phyloP scores from a whole-genome alignment of 2,113 vertebrate species.

The Geococcyx californianus region DNA sequence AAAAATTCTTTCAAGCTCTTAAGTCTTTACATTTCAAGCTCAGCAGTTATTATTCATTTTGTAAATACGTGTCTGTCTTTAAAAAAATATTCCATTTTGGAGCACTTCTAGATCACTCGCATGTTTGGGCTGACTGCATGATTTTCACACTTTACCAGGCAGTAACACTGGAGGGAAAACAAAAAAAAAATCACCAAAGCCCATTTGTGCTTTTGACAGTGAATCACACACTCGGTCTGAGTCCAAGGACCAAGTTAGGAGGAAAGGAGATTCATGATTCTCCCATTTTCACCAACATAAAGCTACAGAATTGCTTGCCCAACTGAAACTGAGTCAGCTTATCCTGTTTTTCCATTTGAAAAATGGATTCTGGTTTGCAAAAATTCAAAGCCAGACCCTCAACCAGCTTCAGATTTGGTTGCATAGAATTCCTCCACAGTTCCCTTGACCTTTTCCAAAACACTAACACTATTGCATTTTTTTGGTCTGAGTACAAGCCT shows the following conservation, averaged over 20 bases:
- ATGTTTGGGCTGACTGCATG: neutral
- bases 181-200: neutral
- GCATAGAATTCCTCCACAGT: neutral
- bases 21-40: neutral
- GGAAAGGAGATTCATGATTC: neutral
- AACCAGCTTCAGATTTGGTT: neutral
- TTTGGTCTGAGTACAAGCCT: neutral
- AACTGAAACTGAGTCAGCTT: neutral
- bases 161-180: rapidly evolving
- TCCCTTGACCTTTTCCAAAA: conserved; percentile 5
- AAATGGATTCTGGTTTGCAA: neutral
- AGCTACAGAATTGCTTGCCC: neutral
- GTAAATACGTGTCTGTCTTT: neutral
- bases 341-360: conserved; percentile 5
- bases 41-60: neutral
- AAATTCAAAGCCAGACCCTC: neutral
- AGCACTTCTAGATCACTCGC: neutral
- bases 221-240: neutral
- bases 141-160: neutral
- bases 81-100: neutral
- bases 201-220: neutral
- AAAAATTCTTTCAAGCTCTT: neutral
- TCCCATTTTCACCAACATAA: neutral
- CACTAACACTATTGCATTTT: neutral
- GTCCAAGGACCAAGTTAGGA: neutral